Percentiles rank a stretch among this genome's conserved stretches.
Evolutionary conservation across 2,113 vertebrate genomes (phyloP).

Genomic region (Oreochromis niloticus): DNA sequence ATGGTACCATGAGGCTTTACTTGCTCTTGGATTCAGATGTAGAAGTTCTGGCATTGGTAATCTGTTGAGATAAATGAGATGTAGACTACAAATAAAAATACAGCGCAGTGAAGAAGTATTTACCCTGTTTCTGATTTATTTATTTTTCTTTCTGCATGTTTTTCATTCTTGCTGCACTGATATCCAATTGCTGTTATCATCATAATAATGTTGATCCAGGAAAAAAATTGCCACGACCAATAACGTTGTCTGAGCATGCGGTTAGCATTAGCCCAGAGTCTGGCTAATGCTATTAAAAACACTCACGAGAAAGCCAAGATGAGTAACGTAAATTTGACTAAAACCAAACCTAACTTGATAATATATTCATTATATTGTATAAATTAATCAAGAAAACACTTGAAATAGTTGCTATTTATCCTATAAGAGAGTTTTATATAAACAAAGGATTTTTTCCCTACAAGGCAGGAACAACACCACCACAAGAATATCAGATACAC

Average conservation of each 20-base stretch:
- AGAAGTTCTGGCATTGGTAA: not conserved
- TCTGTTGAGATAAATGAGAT: not conserved
- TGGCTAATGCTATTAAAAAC: not conserved
- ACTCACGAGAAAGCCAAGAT: not conserved
- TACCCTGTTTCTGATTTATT: not conserved
- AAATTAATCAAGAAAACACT: not conserved
- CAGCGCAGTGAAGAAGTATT: not conserved
- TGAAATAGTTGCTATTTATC: not conserved
- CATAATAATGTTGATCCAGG: not conserved
- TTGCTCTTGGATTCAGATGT: not conserved
- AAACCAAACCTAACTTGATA: not conserved
- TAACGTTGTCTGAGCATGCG: not conserved
- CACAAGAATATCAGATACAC: not conserved
- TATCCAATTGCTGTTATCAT: not conserved
- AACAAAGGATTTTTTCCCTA: not conserved
- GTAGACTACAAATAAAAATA: not conserved
- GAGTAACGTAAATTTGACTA: not conserved
- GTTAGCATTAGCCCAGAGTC: not conserved
- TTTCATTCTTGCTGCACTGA: not conserved
- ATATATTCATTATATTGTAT: not conserved
- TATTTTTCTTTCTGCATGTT: not conserved
- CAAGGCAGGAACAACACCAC: not conserved
- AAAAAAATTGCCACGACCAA: not conserved
- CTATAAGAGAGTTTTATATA: not conserved
- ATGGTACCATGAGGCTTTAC: not conserved